These are phyloP conservation scores for Echinops telfairi DNA, from an alignment of 2,113 vertebrate species.

Conservation along the genomic window DNA sequence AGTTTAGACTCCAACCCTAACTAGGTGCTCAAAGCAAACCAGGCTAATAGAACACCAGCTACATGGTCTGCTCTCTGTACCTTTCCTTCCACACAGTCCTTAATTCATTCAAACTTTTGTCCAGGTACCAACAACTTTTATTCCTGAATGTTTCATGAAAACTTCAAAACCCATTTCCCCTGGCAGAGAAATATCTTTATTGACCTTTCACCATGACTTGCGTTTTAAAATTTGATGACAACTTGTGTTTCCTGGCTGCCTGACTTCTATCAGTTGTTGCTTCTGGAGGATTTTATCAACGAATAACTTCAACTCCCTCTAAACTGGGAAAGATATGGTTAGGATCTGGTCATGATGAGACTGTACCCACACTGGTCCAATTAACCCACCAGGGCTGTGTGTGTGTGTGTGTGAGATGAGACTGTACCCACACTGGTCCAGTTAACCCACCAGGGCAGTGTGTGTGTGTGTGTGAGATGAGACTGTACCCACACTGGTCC, in stretches of 20 bases:
- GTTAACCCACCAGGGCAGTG: neutral
- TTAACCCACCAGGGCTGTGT: neutral
- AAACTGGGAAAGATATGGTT: neutral
- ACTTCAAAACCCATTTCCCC: neutral
- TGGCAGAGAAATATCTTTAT: neutral
- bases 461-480: no score
- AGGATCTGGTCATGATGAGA: neutral
- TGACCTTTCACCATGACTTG: neutral
- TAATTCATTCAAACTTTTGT: neutral
- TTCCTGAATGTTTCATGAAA: slow-evolving; percentile 8
- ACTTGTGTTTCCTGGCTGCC: no score
- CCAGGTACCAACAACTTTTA: neutral
- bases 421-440: neutral
- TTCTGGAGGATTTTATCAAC: neutral
- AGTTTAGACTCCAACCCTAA: neutral
- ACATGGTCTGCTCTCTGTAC: neutral
- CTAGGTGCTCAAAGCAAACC: neutral
- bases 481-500: neutral
- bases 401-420: no score
- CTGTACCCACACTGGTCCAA: neutral
- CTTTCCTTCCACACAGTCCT: neutral
- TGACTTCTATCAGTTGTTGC: no score
- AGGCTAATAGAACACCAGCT: neutral
- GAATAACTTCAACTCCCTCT: neutral
- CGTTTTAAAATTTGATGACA: neutral